Base-by-base conservation (phyloP, 1,140 invertebrate species). In the Papilio polytes region DNA sequence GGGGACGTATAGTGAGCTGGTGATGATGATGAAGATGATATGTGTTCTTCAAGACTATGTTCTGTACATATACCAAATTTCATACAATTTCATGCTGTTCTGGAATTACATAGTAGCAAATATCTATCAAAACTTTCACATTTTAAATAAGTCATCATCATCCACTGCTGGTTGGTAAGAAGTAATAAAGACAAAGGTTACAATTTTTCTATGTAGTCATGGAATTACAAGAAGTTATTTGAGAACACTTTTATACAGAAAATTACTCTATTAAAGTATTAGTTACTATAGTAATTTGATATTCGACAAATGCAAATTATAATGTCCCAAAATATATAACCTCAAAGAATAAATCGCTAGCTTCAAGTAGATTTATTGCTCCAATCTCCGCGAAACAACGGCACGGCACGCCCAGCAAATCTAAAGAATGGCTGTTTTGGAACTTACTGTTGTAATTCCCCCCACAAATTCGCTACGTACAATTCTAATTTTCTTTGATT, bases 401-500 rank as follows among this genome's bases (percentile, higher is more conserved):
- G n/a, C 26, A 59, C 4, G 76, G 20, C 77, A 63, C 77, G 77
- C 77, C 77, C 77, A 78, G 59, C 56, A 78, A 78, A 78, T 78
- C 77, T 78, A 63, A 63, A 70, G 77, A 78, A 78, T 78, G 77
- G 77, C 77, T 63, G 77, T 78, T 78, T 63, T 44, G 53, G 53
- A 66, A 78, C 77, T 78, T 78, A 78, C 56, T 66, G 26, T n/a
- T 78, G 77, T 78, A 66, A 78, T 76, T 53, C 44, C 46, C n/a
- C 74, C 74, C n/a, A 76, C 77, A 46, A 78, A 78, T 66, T 76
- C 46, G 74, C 53, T 63, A 46, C 77, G 46, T 53, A 84, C 81
- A 83, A 82, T 85, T 85, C 86, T 90, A 90, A 92, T 92, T 92
- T 93, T 84, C 86, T 88, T 86, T 87, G 90, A 90, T 88, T 92